Evolutionary conservation across 2,113 vertebrate species (phyloP), one percentile per base, ranked within the genome.

Genomic region (Rhabdornis inornatus): DNA sequence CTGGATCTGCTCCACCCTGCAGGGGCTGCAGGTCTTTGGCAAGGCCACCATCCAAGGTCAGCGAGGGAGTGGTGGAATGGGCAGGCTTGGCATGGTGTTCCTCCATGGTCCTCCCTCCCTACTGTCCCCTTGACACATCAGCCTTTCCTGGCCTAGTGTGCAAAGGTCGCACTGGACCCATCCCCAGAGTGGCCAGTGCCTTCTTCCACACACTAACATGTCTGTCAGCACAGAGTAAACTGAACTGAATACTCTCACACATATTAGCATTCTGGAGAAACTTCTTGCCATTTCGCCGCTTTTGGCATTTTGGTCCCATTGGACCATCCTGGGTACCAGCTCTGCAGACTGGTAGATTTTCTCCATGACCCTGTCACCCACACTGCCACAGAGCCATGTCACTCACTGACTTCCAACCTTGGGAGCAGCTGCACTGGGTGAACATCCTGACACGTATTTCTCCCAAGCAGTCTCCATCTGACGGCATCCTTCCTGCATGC

Each of bases 1-100:
- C 11, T 98, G 98, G 98, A 98, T 98, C 94, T 98, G 98, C 87
- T 98, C 98, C 83, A 98, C 96, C 17, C 97, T 98, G 66, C 98
- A 98, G 83, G 98, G 97, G 40, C 97, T 98, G 95, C 98, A 98
- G n/a, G 95, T 97, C 50, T 98, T 98, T 0, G 95, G 98, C 82
- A 97, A 98, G 94, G 97, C 98, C 12, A 92, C 98, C 97, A 97
- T 97, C 63, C 98, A 98, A 98, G 98, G 98, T 98, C 91, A 82
- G 89, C 0, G 1, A 40, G 45, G n/a, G 47, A 49, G 15, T 33
- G 23, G 21, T 5, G 9, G 50, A 0, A 0, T 2, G 6, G 31
- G 27, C 53, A 35, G 40, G 21, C 33, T 15, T 28, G 71, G 19
- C 17, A 1, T 18, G 50, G 17, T 14, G 39, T 68, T 24, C 28